These are phyloP conservation scores for Corythornis leucogaster DNA, from an alignment of 2,797 vertebrate genomes.

Conservation along the genomic window DNA sequence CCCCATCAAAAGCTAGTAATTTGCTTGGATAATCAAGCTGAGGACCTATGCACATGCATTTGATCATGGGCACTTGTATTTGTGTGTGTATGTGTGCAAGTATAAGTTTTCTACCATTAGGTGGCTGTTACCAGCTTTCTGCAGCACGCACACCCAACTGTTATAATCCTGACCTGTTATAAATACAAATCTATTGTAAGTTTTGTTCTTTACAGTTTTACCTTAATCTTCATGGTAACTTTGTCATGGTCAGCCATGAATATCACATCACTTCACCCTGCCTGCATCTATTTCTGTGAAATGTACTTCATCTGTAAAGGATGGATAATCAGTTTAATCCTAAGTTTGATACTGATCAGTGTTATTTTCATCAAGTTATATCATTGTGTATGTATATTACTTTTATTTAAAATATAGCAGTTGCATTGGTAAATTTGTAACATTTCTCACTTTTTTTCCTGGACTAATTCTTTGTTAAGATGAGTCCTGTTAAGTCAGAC, in stretches of 20 bases:
- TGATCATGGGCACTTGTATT: background rate
- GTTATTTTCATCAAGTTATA: constrained; percentile 35
- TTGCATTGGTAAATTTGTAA: background rate
- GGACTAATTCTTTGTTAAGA: constrained; percentile 11
- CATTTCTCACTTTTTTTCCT: constrained; percentile 19
- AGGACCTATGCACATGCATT: background rate
- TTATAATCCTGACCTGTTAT: constrained; percentile 23
- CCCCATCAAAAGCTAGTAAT: background rate
- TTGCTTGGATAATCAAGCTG: background rate
- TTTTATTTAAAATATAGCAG: constrained; percentile 56
- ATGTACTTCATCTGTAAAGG: constrained; percentile 14
- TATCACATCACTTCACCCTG: background rate
- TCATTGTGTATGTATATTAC: constrained; percentile 37
- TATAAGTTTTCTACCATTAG: background rate
- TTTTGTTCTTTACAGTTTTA: background rate
- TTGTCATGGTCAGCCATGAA: background rate
- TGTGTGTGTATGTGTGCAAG: background rate
- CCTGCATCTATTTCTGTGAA: constrained; percentile 50
- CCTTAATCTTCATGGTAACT: background rate
- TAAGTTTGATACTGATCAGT: constrained; percentile 22
- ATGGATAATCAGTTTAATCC: constrained; percentile 11
- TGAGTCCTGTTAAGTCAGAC: background rate
- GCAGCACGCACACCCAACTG: constrained; percentile 7
- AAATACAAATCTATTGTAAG: background rate
- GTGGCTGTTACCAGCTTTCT: background rate